These are phyloP conservation scores for Orchesella flavescens DNA, from an alignment of 2,888 invertebrate species.

Conservation along the genomic window DNA sequence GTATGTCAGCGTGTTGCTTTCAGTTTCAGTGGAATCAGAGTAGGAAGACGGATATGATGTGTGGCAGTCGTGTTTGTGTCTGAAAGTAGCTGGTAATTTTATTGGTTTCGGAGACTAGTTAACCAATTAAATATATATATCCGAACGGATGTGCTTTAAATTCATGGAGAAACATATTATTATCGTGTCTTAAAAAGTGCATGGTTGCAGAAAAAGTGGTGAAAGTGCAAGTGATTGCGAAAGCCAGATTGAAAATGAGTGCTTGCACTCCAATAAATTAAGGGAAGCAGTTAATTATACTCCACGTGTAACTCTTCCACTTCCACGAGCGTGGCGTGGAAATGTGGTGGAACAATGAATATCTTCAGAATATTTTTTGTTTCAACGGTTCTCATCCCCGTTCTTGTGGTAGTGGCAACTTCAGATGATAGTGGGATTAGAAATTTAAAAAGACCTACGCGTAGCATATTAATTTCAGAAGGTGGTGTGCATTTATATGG, in stretches of 20 bases:
- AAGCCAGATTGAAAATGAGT: conserved; percentile 28
- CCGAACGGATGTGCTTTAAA: too few species aligned
- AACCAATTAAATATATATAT: too few species aligned
- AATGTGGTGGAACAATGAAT: conserved; percentile 47
- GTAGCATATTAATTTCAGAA: conserved; percentile 41
- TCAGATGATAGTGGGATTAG: conserved; percentile 29
- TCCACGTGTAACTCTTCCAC: not conserved
- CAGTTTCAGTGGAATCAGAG: not conserved
- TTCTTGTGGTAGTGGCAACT: conserved; percentile 52
- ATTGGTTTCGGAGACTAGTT: conserved; percentile 11
- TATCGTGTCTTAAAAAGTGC: not conserved
- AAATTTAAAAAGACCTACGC: conserved; percentile 14
- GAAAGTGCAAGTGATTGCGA: conserved; percentile 26
- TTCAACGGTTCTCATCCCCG: conserved; percentile 48
- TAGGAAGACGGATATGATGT: not conserved
- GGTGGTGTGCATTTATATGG: too few species aligned
- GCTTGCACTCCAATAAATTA: too few species aligned
- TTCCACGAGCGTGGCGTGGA: not conserved
- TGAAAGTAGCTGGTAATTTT: not conserved
- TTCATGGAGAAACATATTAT: too few species aligned
- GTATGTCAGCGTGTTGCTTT: too few species aligned
- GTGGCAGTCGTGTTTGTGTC: not conserved
- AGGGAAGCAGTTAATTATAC: too few species aligned
- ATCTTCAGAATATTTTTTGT: conserved; percentile 61
- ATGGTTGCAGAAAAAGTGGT: not conserved